Evolutionary conservation across 2,888 invertebrate genomes (phyloP).

Genomic region (Drosophila borborema): DNA sequence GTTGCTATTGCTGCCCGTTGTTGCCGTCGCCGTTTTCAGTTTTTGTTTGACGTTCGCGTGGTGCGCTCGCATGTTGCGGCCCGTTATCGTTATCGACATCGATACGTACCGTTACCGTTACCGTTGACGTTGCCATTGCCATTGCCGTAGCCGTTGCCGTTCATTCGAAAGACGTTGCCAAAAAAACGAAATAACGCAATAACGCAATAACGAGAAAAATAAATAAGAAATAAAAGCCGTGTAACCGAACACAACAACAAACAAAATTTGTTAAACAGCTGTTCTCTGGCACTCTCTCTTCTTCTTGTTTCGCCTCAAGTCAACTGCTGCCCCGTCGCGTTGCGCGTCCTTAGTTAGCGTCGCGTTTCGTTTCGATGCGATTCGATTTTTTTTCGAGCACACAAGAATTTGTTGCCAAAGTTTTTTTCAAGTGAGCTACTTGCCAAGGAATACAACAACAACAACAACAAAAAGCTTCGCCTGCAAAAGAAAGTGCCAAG

Average conservation of each 20-base stretch:
- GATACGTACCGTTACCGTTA: constrained; percentile 40
- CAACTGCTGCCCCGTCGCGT: constrained; percentile 35
- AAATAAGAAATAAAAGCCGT: constrained; percentile 22
- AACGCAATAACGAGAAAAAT: background rate
- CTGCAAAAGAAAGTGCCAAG: constrained; percentile 38
- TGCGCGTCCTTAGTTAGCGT: constrained; percentile 25
- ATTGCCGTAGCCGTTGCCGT: constrained; percentile 18
- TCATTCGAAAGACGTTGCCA: constrained; percentile 34
- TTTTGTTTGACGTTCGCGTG: constrained; percentile 77
- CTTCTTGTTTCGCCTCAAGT: constrained; percentile 1
- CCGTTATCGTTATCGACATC: constrained; percentile 57
- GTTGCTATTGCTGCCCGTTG: constrained; percentile 52
- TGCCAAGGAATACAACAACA: constrained; percentile 48
- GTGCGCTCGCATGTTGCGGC: constrained; percentile 64
- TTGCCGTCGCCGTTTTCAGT: constrained; percentile 66
- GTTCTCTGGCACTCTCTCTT: constrained; percentile 9
- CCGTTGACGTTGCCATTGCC: constrained; percentile 28
- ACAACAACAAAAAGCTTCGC: constrained; percentile 10
- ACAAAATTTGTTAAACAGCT: constrained; percentile 37
- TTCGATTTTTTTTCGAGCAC: constrained; percentile 56
- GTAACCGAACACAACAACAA: constrained; percentile 18
- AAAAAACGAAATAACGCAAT: constrained; percentile 19
- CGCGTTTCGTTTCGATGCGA: constrained; percentile 28
- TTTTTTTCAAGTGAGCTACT: constrained; percentile 68
- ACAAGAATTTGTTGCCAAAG: constrained; percentile 57